Base-by-base conservation (phyloP, 2,797 vertebrate species). In the Geotria australis region DNA sequence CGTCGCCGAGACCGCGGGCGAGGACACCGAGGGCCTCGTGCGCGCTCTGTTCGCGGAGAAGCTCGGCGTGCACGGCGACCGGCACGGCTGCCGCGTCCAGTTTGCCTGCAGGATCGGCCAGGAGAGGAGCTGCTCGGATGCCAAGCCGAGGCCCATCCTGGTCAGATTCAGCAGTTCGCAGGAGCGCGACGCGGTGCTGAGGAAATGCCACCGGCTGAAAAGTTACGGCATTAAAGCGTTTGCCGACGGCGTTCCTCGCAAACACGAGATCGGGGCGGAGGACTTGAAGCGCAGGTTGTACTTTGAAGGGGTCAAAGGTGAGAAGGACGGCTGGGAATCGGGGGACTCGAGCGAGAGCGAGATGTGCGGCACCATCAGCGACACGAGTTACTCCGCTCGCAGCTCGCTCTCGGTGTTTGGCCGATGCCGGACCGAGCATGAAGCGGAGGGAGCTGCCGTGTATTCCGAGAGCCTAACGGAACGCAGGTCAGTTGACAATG, bases 51-150 rank as follows among this genome's bases (percentile, higher is more conserved):
- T 75, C 55, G 68, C 76, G 13, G 70, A 77, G 48, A 67, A 66
- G 61, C 70, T 69, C 62, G 74, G 74, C 59, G 67, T 70, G 65
- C 75, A 73, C 45, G 75, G 75, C 57, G 68, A 77, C 46, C 68
- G 73, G 38, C 71, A 69, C 61, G 69, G 64, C 61, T 66, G 68
- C 47, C 67, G 65, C 61, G 70, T 78, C 64, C 74, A 69, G 65
- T 73, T 75, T 55, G 76, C 73, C 47, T 74, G 75, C 61, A 69
- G 76, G 51, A 15, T 55, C n/a, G 51, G 51, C n/a, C n/a, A 55
- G 9, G 51, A 55, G n/a, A 7, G n/a, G n/a, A 15, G 51, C 9
- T n/a, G n/a, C n/a, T 55, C 51, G 8, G 51, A 55, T 55, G 7
- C 9, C 51, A n/a, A n/a, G 15, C 51, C 51, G 24, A 55, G 51